Evolutionary conservation across 2,797 vertebrate species (phyloP).

Genomic region (Glossophaga mutica): DNA sequence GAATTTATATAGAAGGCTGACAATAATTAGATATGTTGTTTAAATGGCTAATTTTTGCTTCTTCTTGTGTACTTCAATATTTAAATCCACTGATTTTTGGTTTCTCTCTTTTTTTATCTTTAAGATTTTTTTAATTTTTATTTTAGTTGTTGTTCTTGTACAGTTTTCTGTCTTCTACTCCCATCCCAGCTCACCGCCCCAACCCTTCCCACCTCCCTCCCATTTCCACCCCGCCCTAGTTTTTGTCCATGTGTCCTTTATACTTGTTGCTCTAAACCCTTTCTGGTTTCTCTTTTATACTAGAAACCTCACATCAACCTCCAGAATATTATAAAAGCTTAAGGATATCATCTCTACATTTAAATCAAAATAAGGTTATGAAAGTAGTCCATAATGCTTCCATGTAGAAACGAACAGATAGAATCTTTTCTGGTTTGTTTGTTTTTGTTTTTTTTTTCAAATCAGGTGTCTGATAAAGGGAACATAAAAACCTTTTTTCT

Average conservation of each 20-base stretch:
- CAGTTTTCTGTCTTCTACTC: too few relatives aligned
- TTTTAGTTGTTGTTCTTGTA: too few relatives aligned
- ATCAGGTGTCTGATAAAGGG: background rate
- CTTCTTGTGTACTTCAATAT: background rate
- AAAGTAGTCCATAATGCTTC: background rate
- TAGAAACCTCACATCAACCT: background rate
- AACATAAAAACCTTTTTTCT: background rate
- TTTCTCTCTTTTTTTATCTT: constrained; percentile 19
- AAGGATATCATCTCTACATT: background rate
- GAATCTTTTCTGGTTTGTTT: background rate
- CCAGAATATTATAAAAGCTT: background rate
- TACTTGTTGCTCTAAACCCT: too few relatives aligned
- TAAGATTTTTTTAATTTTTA: too few relatives aligned
- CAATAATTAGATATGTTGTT: background rate
- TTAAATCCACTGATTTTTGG: background rate
- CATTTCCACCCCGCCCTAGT: too few relatives aligned
- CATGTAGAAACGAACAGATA: background rate
- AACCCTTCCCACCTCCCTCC: too few relatives aligned
- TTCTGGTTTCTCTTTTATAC: background rate
- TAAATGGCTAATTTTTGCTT: background rate
- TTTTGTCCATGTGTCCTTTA: too few relatives aligned
- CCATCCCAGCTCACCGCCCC: too few relatives aligned
- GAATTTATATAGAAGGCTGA: constrained; percentile 9
- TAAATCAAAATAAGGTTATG: background rate
- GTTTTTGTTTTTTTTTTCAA: constrained; percentile 3